A percentile compares a stretch with the other conserved stretches of the same genome.
phyloP scores from a whole-genome alignment of 53 echinoderm and acorn worm species.

The Stichopus horrens region DNA sequence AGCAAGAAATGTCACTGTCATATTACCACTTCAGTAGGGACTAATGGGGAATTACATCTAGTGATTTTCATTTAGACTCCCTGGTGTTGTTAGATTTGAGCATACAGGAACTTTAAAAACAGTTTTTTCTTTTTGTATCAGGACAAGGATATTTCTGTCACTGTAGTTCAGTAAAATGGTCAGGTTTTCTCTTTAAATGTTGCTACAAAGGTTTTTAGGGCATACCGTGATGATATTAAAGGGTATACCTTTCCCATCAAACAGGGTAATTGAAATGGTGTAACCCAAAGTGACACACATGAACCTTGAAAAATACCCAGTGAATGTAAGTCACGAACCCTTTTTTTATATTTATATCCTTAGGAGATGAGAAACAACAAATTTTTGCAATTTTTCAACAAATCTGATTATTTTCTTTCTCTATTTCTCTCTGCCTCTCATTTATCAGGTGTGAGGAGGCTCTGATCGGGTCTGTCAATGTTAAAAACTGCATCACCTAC shows the following conservation, averaged over 20 bases:
- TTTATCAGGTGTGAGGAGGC: constrained; percentile 82
- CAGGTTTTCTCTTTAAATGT: too few species aligned
- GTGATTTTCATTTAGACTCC: too few species aligned
- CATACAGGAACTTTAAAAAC: too few species aligned
- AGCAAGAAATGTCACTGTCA: too few species aligned
- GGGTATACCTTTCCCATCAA: background rate
- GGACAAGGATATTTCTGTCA: too few species aligned
- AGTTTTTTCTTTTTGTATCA: too few species aligned
- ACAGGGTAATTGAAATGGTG: background rate
- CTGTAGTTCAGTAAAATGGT: too few species aligned
- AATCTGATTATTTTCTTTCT: background rate
- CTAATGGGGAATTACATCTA: too few species aligned
- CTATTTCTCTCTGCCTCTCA: background rate
- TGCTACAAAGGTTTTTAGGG: background rate
- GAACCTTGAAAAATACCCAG: background rate
- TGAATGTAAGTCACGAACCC: background rate
- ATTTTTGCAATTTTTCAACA: background rate
- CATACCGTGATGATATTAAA: background rate
- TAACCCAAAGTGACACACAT: background rate
- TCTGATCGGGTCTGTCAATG: constrained; percentile 86
- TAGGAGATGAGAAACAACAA: background rate
- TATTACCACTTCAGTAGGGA: too few species aligned
- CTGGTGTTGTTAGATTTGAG: too few species aligned
- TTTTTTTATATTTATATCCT: background rate
- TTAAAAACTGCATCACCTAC: constrained; percentile 83